phyloP scores from a whole-genome alignment of 1,140 invertebrate genomes.

The Chrysopa pallens region DNA sequence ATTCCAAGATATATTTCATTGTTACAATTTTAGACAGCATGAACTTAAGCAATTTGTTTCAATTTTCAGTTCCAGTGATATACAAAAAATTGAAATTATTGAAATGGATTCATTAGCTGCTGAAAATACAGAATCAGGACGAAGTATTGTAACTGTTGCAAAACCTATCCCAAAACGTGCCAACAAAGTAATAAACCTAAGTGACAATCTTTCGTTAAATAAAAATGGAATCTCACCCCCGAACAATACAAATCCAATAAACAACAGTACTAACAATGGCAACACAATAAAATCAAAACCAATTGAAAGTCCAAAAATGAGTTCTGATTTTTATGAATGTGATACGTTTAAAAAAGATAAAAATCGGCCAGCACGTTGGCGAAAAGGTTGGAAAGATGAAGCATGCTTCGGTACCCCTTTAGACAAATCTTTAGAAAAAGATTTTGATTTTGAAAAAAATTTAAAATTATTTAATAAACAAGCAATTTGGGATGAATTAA shows the following conservation, averaged over 20 bases:
- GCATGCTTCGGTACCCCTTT: slow-evolving; percentile 32
- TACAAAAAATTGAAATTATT: slow-evolving; percentile 38
- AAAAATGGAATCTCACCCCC: slow-evolving; percentile 6
- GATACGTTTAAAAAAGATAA: not conserved
- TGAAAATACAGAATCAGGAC: slow-evolving; percentile 14
- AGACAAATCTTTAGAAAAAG: slow-evolving; percentile 33
- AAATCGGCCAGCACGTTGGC: too few species aligned
- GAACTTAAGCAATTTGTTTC: not conserved
- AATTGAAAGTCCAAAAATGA: slow-evolving; percentile 16
- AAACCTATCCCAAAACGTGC: slow-evolving; percentile 34
- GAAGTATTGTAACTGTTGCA: slow-evolving; percentile 30
- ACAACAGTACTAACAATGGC: slow-evolving; percentile 8
- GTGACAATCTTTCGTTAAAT: slow-evolving; percentile 22
- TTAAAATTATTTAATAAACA: slow-evolving; percentile 79
- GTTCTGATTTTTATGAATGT: not conserved
- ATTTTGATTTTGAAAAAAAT: slow-evolving; percentile 91
- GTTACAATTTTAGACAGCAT: too few species aligned
- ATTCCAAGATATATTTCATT: too few species aligned
- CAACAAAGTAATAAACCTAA: slow-evolving; percentile 22
- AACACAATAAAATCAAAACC: slow-evolving; percentile 18
- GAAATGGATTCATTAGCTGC: slow-evolving; percentile 25
- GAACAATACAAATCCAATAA: slow-evolving; percentile 15
- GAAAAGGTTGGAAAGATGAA: slow-evolving; percentile 15
- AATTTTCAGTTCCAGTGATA: slow-evolving; percentile 36
- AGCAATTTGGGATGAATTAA: slow-evolving; percentile 56